Conservation (phyloP, 2,113 vertebrate species). For the Chrysemys picta region DNA sequence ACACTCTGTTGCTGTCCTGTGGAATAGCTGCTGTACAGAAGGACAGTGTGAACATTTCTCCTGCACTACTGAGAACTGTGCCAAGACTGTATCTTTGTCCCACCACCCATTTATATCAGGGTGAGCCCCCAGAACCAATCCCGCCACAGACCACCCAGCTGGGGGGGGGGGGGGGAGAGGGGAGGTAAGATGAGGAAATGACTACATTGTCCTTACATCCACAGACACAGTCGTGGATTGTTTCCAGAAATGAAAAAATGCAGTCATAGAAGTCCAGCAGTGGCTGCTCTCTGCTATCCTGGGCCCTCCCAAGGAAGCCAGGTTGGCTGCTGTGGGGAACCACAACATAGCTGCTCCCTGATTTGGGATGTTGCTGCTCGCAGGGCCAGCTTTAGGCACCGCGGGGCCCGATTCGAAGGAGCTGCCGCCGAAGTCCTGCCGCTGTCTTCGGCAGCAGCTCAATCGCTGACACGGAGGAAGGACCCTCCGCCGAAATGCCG, state of each 20-base stretch:
- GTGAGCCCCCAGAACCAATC: neutral
- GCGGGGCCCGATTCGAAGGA: too few relatives aligned
- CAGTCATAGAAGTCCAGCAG: slow-evolving; percentile 3
- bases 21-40: neutral
- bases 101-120: neutral
- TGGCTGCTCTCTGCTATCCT: neutral
- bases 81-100: neutral
- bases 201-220: neutral
- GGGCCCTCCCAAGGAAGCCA: neutral
- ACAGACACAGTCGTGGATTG: neutral
- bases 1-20: neutral
- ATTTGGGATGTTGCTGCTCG: neutral
- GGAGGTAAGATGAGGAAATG: neutral
- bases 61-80: neutral
- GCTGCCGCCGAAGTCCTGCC: too few relatives aligned
- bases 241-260: slow-evolving; percentile 13
- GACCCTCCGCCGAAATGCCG: too few relatives aligned
- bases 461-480: too few relatives aligned
- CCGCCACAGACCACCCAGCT: neutral
- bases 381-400: too few relatives aligned
- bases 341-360: neutral
- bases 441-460: too few relatives aligned
- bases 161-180: neutral
- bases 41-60: neutral
- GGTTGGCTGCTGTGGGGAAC: neutral